Evolutionary conservation across 2,888 invertebrate genomes (phyloP).

Genomic region (Rhagonycha lutea): DNA sequence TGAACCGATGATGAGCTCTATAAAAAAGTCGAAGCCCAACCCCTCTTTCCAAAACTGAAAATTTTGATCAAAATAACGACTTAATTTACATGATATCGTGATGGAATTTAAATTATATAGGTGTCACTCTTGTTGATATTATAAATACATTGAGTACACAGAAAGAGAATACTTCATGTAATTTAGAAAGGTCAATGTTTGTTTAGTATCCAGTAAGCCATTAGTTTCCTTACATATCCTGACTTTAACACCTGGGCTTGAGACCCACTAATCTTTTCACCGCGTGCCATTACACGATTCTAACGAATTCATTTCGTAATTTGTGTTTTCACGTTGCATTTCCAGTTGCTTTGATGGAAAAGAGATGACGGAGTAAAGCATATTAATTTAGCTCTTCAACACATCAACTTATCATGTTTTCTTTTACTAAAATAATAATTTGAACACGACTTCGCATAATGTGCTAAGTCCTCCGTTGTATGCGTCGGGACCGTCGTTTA

Average conservation of each 20-base stretch:
- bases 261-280: conserved; percentile 42
- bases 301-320: conserved; percentile 22
- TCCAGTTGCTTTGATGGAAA: background rate
- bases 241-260: conserved; percentile 47
- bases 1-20: no score
- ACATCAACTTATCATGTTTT: conserved; percentile 34
- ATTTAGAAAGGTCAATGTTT: conserved; percentile 40
- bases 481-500: conserved; percentile 33
- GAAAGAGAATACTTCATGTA: conserved; percentile 27
- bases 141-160: conserved; percentile 1
- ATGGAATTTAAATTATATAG: background rate
- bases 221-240: conserved; percentile 36
- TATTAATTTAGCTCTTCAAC: conserved; percentile 16
- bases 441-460: conserved; percentile 39
- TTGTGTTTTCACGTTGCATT: conserved; percentile 11
- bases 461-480: conserved; percentile 39
- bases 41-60: no score
- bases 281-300: conserved; percentile 44
- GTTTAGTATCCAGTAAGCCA: conserved; percentile 37
- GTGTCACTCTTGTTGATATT: background rate
- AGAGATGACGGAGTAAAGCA: conserved; percentile 5
- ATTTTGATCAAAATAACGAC: background rate
- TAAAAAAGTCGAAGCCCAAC: background rate
- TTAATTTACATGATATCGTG: background rate
- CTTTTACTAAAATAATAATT: conserved; percentile 33